Evolutionary conservation across 37 sponge, comb jelly and placozoan species (phyloP).

Genomic region (Eunapius fragilis): DNA sequence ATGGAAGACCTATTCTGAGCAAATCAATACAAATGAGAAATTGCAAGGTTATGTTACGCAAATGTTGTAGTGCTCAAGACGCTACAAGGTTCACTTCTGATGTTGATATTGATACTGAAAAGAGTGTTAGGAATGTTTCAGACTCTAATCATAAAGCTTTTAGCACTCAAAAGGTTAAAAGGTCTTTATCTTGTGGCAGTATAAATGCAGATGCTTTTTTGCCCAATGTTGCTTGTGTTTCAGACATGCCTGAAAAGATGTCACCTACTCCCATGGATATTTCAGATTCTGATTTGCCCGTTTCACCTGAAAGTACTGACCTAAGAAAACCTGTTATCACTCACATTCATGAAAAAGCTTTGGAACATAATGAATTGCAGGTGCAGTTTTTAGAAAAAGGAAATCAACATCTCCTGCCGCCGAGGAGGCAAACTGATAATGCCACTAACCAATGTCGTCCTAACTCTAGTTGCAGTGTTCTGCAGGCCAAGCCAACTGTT

Average conservation of each 20-base stretch:
- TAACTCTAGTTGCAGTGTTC: background rate
- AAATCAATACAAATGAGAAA: background rate
- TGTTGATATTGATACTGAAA: background rate
- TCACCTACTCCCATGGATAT: background rate
- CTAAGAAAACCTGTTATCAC: background rate
- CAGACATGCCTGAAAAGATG: background rate
- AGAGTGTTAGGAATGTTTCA: background rate
- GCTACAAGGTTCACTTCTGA: background rate
- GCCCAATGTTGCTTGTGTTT: background rate
- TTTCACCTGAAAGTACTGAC: no score
- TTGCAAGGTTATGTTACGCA: background rate
- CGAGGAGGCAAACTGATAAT: background rate
- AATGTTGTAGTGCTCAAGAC: background rate
- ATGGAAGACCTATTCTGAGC: background rate
- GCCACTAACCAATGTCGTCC: background rate
- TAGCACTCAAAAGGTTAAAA: background rate
- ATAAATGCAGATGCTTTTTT: background rate
- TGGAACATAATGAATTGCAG: background rate
- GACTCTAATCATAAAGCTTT: background rate
- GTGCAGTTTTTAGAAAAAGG: background rate
- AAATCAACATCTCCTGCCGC: background rate
- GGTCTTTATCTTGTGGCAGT: background rate
- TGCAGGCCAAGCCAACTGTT: background rate
- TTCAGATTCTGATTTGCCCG: background rate
- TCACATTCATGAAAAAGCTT: background rate